phyloP scores from a whole-genome alignment of 2,888 invertebrate species.

The Rhagonycha lutea region DNA sequence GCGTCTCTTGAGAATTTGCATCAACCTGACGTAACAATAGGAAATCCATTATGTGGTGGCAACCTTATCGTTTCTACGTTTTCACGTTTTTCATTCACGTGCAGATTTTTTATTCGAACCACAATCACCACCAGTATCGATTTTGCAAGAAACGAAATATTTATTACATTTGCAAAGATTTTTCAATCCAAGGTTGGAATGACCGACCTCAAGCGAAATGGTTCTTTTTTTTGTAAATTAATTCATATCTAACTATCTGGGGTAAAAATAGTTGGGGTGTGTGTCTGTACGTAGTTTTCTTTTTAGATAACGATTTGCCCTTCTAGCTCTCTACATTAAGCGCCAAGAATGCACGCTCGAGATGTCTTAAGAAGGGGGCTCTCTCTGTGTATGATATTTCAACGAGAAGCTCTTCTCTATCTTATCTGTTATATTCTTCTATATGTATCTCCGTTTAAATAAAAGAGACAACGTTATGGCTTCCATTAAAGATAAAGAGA shows the following conservation, averaged over 20 bases:
- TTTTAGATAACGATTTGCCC: conserved; percentile 19
- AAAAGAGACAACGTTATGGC: conserved; percentile 46
- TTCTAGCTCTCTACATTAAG: conserved; percentile 15
- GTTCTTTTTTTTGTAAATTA: neutral
- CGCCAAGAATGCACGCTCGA: conserved; percentile 21
- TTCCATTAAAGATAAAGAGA: conserved; percentile 45
- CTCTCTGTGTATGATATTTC: conserved; percentile 20
- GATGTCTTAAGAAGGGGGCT: conserved; percentile 25
- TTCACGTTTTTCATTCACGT: neutral
- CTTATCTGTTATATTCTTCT: conserved; percentile 7
- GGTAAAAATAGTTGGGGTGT: neutral
- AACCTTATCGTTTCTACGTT: conserved; percentile 9
- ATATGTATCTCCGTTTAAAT: neutral
- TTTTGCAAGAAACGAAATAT: neutral
- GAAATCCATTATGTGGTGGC: conserved; percentile 13
- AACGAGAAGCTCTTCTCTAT: conserved; percentile 1
- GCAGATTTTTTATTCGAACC: neutral
- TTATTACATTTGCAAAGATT: neutral
- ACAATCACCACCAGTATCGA: neutral
- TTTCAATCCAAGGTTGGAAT: neutral
- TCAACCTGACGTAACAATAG: conserved; percentile 21
- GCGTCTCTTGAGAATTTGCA: conserved; percentile 18
- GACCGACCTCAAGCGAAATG: neutral
- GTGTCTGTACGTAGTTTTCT: neutral
- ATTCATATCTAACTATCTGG: neutral